Evolutionary conservation across 2,113 vertebrate genomes (phyloP), one percentile per base, ranked within the genome.

Genomic region (Hippocampus guttulatus): DNA sequence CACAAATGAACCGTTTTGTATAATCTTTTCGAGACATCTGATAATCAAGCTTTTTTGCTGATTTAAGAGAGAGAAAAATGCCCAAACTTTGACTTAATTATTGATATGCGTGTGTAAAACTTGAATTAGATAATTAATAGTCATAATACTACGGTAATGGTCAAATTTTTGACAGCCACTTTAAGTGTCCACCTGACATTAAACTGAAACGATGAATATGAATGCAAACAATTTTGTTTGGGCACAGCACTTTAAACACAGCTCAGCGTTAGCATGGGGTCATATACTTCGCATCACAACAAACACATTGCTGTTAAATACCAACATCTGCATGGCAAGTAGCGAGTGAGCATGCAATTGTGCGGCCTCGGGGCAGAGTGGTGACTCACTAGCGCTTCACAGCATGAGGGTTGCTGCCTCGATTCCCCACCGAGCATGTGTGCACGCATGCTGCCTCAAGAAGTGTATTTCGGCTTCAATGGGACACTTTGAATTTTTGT

Each of bases 331-430:
- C 61, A 66, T 70, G 62, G 25, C 70, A 83, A 74, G 68, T 40
- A 47, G 63, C 5, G 23, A 30, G 58, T 70, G 47, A 74, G 54
- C 58, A 57, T 67, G 68, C 11, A 65, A 8, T 4, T 11, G 45
- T 52, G 18, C 74, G 69, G 61, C 74, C 79, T 25, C 43, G 47
- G 79, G 81, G 67, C 65, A 63, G 41, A 20, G 41, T 71, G 58
- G 69, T 73, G 67, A 75, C 30, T 76, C 45, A 61, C 69, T 55
- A 58, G 61, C 47, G 69, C 47, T 7, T 52, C 68, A 74, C 47
- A 73, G 75, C 33, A 71, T 11, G 49, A 64, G 67, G 58, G 57
- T 60, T 2, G 3, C 67, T 78, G 33, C 69, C 76, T 69, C 67
- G 40, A 73, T 68, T 80, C 63, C 38, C 30, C 60, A 63, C 45